phyloP scores from a whole-genome alignment of 2,888 invertebrate species.

The Andrena camellia region DNA sequence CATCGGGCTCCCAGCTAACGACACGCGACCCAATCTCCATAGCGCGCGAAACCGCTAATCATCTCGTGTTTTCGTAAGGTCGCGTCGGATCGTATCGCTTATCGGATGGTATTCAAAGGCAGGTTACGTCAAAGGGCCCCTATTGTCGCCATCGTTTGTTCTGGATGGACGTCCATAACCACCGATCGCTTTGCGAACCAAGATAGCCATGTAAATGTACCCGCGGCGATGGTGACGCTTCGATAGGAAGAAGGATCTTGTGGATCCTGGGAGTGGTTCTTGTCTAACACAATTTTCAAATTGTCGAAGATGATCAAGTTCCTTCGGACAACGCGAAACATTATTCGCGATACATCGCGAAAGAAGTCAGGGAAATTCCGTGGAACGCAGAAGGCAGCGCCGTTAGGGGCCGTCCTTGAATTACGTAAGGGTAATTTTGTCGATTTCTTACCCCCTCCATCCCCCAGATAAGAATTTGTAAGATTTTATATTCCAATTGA shows the following conservation, averaged over 20 bases:
- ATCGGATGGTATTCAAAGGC: slow-evolving; percentile 39
- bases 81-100: slow-evolving; percentile 11
- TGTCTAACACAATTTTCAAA: too few species aligned
- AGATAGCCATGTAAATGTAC: not conserved
- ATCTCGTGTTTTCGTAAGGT: slow-evolving; percentile 11
- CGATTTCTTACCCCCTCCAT: too few species aligned
- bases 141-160: slow-evolving; percentile 33
- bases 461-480: too few species aligned
- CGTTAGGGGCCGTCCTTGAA: too few species aligned
- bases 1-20: slow-evolving; percentile 3
- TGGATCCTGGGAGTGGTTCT: not conserved
- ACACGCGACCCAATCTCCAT: slow-evolving; percentile 7
- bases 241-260: not conserved
- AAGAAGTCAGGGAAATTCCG: not conserved
- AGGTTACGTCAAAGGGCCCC: slow-evolving; percentile 18
- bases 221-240: not conserved
- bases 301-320: too few species aligned
- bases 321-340: not conserved
- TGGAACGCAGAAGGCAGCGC: not conserved
- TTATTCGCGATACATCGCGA: not conserved
- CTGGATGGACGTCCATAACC: slow-evolving; percentile 33
- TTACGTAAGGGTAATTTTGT: too few species aligned
- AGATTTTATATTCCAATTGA: too few species aligned
- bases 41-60: slow-evolving; percentile 15
- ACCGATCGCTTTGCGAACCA: slow-evolving; percentile 12